Evolutionary conservation across 2,888 invertebrate species (phyloP).

Genomic region (Villa cingulata): DNA sequence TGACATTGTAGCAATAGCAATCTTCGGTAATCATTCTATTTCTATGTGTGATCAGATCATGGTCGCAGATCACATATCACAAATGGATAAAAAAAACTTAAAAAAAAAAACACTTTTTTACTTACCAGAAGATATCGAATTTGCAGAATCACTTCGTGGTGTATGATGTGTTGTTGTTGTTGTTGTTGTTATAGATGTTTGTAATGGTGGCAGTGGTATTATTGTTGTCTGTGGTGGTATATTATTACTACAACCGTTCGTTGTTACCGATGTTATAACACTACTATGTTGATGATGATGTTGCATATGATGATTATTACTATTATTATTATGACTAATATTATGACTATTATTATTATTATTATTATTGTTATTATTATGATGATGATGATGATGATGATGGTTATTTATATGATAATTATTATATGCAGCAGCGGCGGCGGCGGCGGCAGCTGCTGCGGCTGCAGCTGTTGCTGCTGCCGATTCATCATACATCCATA

Average conservation of each 20-base stretch:
- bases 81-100: neutral
- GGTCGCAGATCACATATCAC: too few species aligned
- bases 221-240: slow-evolving; percentile 38
- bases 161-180: slow-evolving; percentile 17
- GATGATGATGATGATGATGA: neutral
- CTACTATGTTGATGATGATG: slow-evolving; percentile 22
- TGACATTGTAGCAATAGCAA: too few species aligned
- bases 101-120: slow-evolving; percentile 7
- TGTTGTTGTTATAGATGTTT: slow-evolving; percentile 19
- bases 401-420: too few species aligned
- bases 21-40: too few species aligned
- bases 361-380: neutral
- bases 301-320: neutral
- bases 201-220: slow-evolving; percentile 39
- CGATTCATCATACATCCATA: slow-evolving; percentile 57
- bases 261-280: slow-evolving; percentile 31
- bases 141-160: slow-evolving; percentile 35
- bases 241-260: slow-evolving; percentile 37
- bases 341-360: neutral
- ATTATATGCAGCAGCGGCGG: too few species aligned
- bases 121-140: slow-evolving; percentile 37
- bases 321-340: neutral
- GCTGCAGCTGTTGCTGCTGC: slow-evolving; percentile 15
- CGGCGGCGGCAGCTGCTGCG: slow-evolving; percentile 21
- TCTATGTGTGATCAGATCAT: too few species aligned